These are phyloP conservation scores for Bombus confusus DNA, from an alignment of 1,140 invertebrate species.

Conservation along the genomic window DNA sequence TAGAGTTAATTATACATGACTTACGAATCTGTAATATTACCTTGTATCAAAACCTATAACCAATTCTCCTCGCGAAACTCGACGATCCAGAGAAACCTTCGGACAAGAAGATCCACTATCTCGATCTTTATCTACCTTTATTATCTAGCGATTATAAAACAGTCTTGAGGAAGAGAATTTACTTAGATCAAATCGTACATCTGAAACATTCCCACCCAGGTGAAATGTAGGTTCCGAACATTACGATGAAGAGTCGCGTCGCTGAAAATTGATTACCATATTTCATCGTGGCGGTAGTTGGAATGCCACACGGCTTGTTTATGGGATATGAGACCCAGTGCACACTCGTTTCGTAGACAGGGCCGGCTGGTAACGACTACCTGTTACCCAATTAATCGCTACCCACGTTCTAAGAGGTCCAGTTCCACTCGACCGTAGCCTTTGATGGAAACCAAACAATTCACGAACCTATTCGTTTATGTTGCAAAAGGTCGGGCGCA, in stretches of 20 bases:
- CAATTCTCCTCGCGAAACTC: background rate
- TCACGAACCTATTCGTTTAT: background rate
- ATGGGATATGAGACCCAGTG: background rate
- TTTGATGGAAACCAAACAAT: background rate
- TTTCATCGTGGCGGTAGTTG: background rate
- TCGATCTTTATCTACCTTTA: background rate
- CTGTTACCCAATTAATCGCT: conserved; percentile 53
- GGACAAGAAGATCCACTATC: background rate
- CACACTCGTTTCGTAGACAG: background rate
- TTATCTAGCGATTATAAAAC: background rate
- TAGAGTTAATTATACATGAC: background rate
- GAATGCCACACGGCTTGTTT: conserved; percentile 26
- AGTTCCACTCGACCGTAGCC: conserved; percentile 1
- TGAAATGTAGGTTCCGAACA: background rate
- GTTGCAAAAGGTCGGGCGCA: background rate
- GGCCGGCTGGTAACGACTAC: conserved; percentile 29
- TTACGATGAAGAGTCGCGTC: background rate
- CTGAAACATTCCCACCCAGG: background rate
- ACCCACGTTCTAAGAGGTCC: conserved; percentile 30
- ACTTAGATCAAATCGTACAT: background rate
- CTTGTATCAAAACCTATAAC: background rate
- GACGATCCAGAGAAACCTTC: too few species aligned
- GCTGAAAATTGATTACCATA: conserved; percentile 37
- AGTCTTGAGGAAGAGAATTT: background rate
- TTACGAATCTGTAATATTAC: background rate